Base-by-base conservation (phyloP, 1,140 invertebrate genomes). In the Diachasmimorpha longicaudata region DNA sequence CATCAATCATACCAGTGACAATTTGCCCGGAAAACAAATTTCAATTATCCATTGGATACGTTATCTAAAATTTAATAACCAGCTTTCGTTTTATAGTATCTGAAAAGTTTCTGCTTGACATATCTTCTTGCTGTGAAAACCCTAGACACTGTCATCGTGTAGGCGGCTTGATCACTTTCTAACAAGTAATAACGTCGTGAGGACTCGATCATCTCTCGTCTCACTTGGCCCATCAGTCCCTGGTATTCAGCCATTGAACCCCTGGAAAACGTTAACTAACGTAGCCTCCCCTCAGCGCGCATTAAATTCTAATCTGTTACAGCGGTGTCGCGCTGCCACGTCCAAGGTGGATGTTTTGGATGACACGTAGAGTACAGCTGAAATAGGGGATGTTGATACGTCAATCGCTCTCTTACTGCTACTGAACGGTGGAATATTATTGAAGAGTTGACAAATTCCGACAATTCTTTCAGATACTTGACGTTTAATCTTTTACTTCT, bases 261-360 rank as follows among this genome's bases (percentile, higher is more conserved):
- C 39, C 58, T 16, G 71, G 71, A 72, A 55, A 63, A 58, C 14
- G 36, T 39, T 48, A 31, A 66, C 75, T 76, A 68, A 19, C 46
- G 46, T 21, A 69, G 67, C 79, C 79, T 9, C 78, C 81, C 55
- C 77, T 76, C 67, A 76, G 77, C 74, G 77, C 83, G 83, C 82
- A 87, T 87, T 85, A 87, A 86, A 86, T 85, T 86, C 85, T 84
- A 87, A 86, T 87, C 83, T 85, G 86, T 86, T 83, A 86, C 82
- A 82, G 80, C 82, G 79, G 82, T 80, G 82, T 81, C 81, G 52
- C 70, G 23, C 67, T 13, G 46, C 77, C 70, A 25, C 78, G 78
- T 78, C 75, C 72, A 75, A 81, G 77, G 75, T 81, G 76, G 78
- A 78, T 71, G 52, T 58, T 23, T 66, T 23, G 11, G 68, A 37